phyloP scores from a whole-genome alignment of 2,113 vertebrate genomes.

The Morone chrysops region DNA sequence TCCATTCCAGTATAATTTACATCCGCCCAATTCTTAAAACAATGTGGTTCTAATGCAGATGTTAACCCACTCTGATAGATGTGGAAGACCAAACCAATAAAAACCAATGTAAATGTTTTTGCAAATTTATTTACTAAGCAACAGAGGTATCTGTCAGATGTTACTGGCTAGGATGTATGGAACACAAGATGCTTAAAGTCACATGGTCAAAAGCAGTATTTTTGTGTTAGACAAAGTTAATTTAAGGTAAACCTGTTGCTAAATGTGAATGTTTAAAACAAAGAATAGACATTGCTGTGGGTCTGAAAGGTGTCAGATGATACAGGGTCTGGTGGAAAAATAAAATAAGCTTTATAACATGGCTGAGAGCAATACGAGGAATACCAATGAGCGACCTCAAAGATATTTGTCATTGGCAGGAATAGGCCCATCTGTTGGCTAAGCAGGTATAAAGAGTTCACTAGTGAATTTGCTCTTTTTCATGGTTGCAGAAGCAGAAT shows the following conservation, averaged over 20 bases:
- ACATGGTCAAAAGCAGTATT: background rate
- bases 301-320: slow-evolving; percentile 46
- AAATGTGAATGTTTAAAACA: slow-evolving; percentile 36
- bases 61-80: background rate
- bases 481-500: slow-evolving; percentile 46
- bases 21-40: background rate
- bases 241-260: slow-evolving; percentile 20
- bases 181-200: background rate
- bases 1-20: background rate
- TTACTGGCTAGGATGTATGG: background rate
- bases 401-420: slow-evolving; percentile 63
- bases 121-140: background rate
- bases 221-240: slow-evolving; percentile 16
- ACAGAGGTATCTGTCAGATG: background rate
- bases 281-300: slow-evolving; percentile 42
- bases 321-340: slow-evolving; percentile 28
- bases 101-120: background rate
- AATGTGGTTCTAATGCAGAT: background rate
- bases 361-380: slow-evolving; percentile 56
- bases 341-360: slow-evolving; percentile 44
- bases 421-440: slow-evolving; percentile 61
- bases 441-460: slow-evolving; percentile 48
- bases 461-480: slow-evolving; percentile 33
- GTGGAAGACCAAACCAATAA: background rate
- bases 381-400: slow-evolving; percentile 74